Percentiles rank a stretch among this genome's conserved stretches.
phyloP scores from a whole-genome alignment of 2,888 invertebrate genomes.

The Aphelenchoides bicaudatus region DNA sequence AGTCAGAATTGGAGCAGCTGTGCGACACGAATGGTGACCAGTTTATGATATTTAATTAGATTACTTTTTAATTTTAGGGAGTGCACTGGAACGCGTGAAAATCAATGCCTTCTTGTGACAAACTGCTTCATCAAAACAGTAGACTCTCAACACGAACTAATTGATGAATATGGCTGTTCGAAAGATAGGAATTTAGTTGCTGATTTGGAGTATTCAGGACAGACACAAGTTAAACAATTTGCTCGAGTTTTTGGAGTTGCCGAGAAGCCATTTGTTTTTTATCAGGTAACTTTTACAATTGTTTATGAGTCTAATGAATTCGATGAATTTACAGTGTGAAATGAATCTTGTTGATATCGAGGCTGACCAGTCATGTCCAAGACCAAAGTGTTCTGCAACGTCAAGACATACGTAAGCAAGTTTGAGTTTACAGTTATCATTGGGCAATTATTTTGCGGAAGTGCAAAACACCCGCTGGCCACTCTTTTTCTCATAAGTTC shows the following conservation, averaged over 20 bases:
- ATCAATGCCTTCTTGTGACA: slow-evolving; percentile 31
- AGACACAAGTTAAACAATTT: slow-evolving; percentile 39
- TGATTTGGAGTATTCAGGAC: slow-evolving; percentile 41
- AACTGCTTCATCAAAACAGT: slow-evolving; percentile 36
- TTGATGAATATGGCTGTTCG: slow-evolving; percentile 45
- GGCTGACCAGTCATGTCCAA: slow-evolving; percentile 13
- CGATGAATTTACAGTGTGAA: too few species aligned
- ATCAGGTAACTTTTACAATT: too few species aligned
- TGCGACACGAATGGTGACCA: slow-evolving; percentile 51
- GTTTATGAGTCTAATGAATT: too few species aligned
- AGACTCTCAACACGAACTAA: slow-evolving; percentile 38
- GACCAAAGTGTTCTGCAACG: slow-evolving; percentile 18
- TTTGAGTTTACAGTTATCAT: too few species aligned
- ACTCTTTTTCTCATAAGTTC: too few species aligned
- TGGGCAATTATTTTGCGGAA: too few species aligned
- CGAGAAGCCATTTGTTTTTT: slow-evolving; percentile 43
- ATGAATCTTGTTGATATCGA: slow-evolving; percentile 36
- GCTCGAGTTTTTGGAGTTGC: slow-evolving; percentile 48
- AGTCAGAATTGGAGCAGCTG: slow-evolving; percentile 25
- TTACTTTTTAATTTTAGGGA: too few species aligned
- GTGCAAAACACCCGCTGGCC: too few species aligned
- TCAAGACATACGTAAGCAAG: too few species aligned
- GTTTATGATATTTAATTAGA: too few species aligned
- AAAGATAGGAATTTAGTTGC: slow-evolving; percentile 39
- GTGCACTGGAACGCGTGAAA: slow-evolving; percentile 30